A percentile compares a stretch with the other conserved stretches of the same genome.
Evolutionary conservation across 2,888 invertebrate genomes (phyloP).

Genomic region (Drosophila mettleri): DNA sequence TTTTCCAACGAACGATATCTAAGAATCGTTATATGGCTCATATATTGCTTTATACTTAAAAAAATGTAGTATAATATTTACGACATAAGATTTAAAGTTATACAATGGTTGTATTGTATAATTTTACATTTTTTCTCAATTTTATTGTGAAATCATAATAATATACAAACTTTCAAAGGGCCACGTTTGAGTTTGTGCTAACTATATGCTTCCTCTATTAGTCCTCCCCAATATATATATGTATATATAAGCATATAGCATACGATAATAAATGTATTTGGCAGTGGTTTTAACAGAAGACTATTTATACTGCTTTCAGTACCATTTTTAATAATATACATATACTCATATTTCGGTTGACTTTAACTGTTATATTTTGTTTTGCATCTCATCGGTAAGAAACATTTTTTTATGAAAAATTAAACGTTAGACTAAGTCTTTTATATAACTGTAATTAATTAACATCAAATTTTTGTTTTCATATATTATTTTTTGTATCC

Average conservation of each 20-base stretch:
- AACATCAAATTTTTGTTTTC: neutral
- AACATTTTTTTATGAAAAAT: neutral
- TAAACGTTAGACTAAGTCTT: neutral
- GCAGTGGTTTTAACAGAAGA: conserved; percentile 23
- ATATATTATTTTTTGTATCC: neutral
- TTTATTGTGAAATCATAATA: conserved; percentile 1
- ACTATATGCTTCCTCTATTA: conserved; percentile 23
- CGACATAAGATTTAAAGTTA: conserved; percentile 33
- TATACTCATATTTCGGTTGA: neutral
- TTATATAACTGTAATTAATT: neutral
- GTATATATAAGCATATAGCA: neutral
- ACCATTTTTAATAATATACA: neutral
- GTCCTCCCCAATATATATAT: conserved; percentile 15
- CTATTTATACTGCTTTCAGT: conserved; percentile 29
- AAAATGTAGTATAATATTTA: conserved; percentile 16
- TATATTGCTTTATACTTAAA: conserved; percentile 31
- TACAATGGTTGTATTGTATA: conserved; percentile 24
- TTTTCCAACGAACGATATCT: conserved; percentile 32
- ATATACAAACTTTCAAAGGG: conserved; percentile 10
- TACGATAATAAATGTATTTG: conserved; percentile 10
- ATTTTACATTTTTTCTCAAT: conserved; percentile 9
- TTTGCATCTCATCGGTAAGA: neutral
- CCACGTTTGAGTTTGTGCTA: neutral
- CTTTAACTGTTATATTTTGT: conserved; percentile 9
- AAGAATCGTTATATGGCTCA: conserved; percentile 31